phyloP scores from a whole-genome alignment of 2,113 vertebrate species.

The Neolamprologus kungweensis region DNA sequence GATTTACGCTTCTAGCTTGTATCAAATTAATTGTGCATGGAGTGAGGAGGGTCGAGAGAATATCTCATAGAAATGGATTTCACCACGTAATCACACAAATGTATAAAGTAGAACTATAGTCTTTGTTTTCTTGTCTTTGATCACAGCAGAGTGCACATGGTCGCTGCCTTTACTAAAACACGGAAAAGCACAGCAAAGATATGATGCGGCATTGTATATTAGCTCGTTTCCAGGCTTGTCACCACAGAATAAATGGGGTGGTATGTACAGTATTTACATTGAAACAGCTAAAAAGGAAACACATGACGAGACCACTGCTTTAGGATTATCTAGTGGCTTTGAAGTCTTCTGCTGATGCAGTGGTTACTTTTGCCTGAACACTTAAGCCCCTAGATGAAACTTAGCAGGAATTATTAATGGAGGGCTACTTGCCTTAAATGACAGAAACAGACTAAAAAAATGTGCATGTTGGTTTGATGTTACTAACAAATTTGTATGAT shows the following conservation, averaged over 20 bases:
- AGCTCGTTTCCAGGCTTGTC: slow-evolving; percentile 16
- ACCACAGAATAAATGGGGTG: neutral
- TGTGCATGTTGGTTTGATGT: neutral
- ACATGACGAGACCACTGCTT: neutral
- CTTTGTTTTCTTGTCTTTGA: slow-evolving; percentile 15
- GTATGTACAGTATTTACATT: slow-evolving; percentile 3
- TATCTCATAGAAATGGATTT: slow-evolving; percentile 60
- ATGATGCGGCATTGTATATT: neutral
- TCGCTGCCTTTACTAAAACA: neutral
- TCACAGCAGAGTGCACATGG: neutral
- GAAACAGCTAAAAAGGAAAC: neutral
- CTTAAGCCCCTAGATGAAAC: neutral
- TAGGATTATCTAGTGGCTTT: slow-evolving; percentile 5
- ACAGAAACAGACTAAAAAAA: neutral
- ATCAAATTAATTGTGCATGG: slow-evolving; percentile 67
- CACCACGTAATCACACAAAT: slow-evolving; percentile 39
- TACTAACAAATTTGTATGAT: neutral
- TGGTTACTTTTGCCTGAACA: neutral
- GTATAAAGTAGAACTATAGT: slow-evolving; percentile 35
- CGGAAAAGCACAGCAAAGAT: neutral
- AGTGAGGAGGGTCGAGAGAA: slow-evolving; percentile 43
- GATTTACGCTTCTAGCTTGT: slow-evolving; percentile 65
- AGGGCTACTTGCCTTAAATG: neutral
- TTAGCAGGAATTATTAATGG: neutral
- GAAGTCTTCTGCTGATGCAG: neutral